Percentiles rank a stretch among this genome's conserved stretches.
Evolutionary conservation across 2,797 vertebrate species (phyloP).

Genomic region (Morus bassanus): DNA sequence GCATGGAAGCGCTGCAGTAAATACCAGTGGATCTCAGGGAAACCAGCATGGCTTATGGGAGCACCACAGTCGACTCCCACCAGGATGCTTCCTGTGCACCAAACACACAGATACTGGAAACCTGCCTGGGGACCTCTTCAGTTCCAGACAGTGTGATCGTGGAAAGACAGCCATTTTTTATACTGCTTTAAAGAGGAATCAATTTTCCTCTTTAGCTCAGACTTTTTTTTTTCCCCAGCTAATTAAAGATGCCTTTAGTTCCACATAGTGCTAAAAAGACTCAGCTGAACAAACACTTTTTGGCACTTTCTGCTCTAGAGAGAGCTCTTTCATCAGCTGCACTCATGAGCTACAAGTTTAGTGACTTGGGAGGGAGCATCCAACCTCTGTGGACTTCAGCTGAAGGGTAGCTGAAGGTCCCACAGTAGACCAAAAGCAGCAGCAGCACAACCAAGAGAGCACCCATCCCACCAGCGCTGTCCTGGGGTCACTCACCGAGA

Average conservation of each 20-base stretch:
- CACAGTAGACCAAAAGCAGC: neutral
- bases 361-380: neutral
- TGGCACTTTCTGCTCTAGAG: neutral
- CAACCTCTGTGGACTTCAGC: neutral
- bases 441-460: neutral
- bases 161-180: neutral
- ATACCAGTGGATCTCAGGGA: accelerated
- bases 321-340: neutral
- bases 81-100: neutral
- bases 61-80: neutral
- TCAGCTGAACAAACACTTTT: neutral
- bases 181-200: neutral
- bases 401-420: neutral
- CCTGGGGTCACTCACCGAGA: conserved; percentile 80
- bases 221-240: neutral
- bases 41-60: neutral
- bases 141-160: neutral
- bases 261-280: neutral
- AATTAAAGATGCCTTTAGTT: neutral
- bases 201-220: neutral
- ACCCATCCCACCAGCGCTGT: neutral
- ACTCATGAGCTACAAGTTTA: neutral
- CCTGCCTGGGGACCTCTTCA: neutral
- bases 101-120: neutral
- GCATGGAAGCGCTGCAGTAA: accelerated